These are phyloP conservation scores for Jordanella pulchra DNA, from an alignment of 2,797 vertebrate species.

Conservation along the genomic window DNA sequence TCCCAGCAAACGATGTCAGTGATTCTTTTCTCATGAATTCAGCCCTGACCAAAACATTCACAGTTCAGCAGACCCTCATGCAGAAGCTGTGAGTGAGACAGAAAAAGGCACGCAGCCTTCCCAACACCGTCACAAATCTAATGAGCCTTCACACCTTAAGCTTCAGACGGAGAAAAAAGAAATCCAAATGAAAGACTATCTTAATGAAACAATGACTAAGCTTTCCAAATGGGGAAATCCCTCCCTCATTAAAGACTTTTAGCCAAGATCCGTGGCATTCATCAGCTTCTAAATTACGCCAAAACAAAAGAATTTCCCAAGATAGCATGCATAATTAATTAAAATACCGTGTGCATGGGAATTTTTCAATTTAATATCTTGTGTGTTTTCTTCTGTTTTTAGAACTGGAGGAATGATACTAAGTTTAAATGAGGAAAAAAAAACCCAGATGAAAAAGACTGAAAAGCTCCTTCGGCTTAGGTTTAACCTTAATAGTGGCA, in stretches of 20 bases:
- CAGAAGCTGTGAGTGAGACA: constrained; percentile 41
- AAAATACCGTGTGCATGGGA: constrained; percentile 42
- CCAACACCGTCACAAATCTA: constrained; percentile 42
- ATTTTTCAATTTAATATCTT: constrained; percentile 50
- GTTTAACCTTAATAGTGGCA: constrained; percentile 70
- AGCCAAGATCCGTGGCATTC: constrained; percentile 55
- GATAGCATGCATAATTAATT: constrained; percentile 51
- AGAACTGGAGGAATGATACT: constrained; percentile 53
- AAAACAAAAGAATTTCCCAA: constrained; percentile 50
- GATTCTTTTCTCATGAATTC: constrained; percentile 54
- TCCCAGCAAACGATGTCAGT: constrained; percentile 26
- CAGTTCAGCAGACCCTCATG: constrained; percentile 50
- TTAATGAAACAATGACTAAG: constrained; percentile 62
- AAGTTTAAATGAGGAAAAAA: constrained; percentile 55
- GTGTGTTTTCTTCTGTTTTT: constrained; percentile 53
- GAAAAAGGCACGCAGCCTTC: constrained; percentile 46
- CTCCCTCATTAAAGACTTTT: constrained; percentile 61
- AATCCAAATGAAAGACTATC: constrained; percentile 58
- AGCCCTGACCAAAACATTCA: constrained; percentile 59
- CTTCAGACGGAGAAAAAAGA: constrained; percentile 18
- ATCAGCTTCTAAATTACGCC: constrained; percentile 48
- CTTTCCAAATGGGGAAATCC: constrained; percentile 65
- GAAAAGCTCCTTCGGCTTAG: constrained; percentile 65
- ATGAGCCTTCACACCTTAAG: constrained; percentile 58
- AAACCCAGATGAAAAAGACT: constrained; percentile 61